A percentile compares a stretch with the other conserved stretches of the same genome.
Evolutionary conservation across 2,113 vertebrate genomes (phyloP).

Genomic region (Cyphomyrus discorhynchus): DNA sequence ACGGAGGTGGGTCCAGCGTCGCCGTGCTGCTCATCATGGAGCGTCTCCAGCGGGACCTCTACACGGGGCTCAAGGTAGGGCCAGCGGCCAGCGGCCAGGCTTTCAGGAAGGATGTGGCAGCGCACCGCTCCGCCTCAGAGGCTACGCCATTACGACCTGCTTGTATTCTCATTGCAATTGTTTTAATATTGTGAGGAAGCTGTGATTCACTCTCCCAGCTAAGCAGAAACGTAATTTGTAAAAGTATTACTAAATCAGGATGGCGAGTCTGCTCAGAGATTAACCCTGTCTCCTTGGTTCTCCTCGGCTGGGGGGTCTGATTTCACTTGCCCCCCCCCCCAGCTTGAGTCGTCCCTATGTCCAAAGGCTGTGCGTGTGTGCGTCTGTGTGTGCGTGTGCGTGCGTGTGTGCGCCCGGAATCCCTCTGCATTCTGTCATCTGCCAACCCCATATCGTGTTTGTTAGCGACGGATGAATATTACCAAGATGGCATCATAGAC

Average conservation of each 20-base stretch:
- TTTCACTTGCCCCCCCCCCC: not conserved
- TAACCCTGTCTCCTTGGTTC: not conserved
- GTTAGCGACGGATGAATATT: not conserved
- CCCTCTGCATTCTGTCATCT: not conserved
- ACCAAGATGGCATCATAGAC: not conserved
- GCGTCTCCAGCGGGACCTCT: conserved; percentile 87
- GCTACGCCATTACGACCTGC: not conserved
- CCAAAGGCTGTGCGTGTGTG: not conserved
- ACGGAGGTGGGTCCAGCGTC: conserved; percentile 84
- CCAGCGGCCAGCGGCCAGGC: not conserved
- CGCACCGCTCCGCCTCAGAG: not conserved
- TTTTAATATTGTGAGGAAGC: not conserved
- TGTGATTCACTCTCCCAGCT: not conserved
- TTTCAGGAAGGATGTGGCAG: not conserved
- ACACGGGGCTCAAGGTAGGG: conserved; percentile 85
- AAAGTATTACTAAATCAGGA: not conserved
- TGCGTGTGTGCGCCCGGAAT: not conserved
- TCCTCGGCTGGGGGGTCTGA: not conserved
- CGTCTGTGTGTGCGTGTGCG: too few relatives aligned
- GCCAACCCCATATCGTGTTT: not conserved
- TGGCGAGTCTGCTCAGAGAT: not conserved
- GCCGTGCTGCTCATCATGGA: conserved; percentile 96
- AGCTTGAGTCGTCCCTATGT: not conserved
- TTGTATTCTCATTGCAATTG: not conserved
- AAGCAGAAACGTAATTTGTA: not conserved